phyloP scores from a whole-genome alignment of 2,797 vertebrate genomes.

The Phrynocephalus forsythii region DNA sequence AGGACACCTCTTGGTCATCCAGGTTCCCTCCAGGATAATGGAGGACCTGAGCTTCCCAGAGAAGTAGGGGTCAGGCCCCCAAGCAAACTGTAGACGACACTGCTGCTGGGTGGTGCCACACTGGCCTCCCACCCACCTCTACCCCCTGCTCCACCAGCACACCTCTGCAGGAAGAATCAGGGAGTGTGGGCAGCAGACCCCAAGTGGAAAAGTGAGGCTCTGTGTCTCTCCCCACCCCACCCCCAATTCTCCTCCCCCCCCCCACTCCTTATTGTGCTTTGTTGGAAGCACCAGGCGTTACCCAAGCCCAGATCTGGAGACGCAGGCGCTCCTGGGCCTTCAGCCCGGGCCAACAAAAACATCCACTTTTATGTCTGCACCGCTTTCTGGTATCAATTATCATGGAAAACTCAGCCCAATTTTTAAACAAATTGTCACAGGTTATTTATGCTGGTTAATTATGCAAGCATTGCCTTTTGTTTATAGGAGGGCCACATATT shows the following conservation, averaged over 20 bases:
- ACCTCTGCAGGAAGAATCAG: not conserved
- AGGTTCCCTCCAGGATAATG: too few relatives aligned
- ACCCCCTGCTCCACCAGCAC: not conserved
- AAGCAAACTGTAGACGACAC: too few relatives aligned
- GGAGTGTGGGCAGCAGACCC: not conserved
- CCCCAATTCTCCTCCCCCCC: fast-evolving
- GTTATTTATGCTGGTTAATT: constrained; percentile 76
- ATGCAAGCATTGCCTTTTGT: constrained; percentile 70
- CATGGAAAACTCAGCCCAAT: constrained; percentile 65
- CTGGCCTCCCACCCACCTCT: fast-evolving
- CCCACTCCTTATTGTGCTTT: not conserved
- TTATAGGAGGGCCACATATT: constrained; percentile 63
- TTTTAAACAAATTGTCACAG: constrained; percentile 72
- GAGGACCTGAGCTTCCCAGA: too few relatives aligned
- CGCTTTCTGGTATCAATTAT: constrained; percentile 73
- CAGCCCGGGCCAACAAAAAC: constrained; percentile 65
- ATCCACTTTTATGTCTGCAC: constrained; percentile 59
- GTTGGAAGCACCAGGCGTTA: constrained; percentile 50
- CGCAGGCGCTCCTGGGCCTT: constrained; percentile 43
- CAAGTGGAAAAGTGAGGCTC: not conserved
- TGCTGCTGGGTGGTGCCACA: too few relatives aligned
- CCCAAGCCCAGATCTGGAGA: constrained; percentile 61
- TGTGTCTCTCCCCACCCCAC: fast-evolving
- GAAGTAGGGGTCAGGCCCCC: too few relatives aligned
- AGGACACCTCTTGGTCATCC: too few relatives aligned